phyloP scores from a whole-genome alignment of 2,113 vertebrate species.

The Regulus satrapa region DNA sequence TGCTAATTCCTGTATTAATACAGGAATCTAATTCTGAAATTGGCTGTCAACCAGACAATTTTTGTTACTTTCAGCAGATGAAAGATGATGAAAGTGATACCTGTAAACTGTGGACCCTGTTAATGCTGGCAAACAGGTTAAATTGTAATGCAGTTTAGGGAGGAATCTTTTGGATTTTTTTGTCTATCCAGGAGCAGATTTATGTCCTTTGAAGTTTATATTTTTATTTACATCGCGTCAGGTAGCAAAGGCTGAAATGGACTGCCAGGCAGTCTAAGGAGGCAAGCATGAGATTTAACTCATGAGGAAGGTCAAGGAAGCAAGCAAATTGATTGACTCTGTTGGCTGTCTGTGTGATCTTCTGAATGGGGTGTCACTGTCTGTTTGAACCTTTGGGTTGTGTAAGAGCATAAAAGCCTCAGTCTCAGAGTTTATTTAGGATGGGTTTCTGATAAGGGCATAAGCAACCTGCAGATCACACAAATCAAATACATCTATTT shows the following conservation, averaged over 20 bases:
- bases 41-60: background rate
- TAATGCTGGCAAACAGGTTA: background rate
- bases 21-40: background rate
- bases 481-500: background rate
- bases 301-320: background rate
- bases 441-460: background rate
- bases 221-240: background rate
- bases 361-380: background rate
- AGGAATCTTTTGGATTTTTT: background rate
- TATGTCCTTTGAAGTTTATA: background rate
- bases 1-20: background rate
- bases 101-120: background rate
- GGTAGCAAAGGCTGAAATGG: background rate
- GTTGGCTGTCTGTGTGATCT: background rate
- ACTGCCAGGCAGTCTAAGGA: background rate
- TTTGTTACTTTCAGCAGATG: background rate
- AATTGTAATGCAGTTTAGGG: background rate
- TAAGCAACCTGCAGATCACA: background rate
- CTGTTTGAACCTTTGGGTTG: background rate
- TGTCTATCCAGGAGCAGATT: background rate
- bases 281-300: background rate
- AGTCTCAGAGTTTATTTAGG: background rate
- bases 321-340: background rate
- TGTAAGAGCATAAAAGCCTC: background rate
- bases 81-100: background rate